These are phyloP conservation scores for Scaptomyza montana DNA, from an alignment of 1,140 invertebrate genomes.

Conservation along the genomic window DNA sequence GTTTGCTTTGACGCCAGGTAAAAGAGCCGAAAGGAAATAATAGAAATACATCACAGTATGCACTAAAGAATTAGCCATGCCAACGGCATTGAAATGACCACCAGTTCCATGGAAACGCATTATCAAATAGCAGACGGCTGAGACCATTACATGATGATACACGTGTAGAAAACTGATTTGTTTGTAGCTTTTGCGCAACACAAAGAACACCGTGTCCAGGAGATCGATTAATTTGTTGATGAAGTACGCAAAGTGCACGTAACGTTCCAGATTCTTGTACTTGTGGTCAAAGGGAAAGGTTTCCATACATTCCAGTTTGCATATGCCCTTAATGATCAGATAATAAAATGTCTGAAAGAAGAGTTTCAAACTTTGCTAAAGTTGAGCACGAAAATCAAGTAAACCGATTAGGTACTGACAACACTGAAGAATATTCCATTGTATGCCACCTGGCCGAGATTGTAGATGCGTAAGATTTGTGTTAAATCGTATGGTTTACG, in stretches of 20 bases:
- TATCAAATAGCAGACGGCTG: slow-evolving; percentile 10
- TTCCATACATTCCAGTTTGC: slow-evolving; percentile 56
- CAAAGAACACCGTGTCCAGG: slow-evolving; percentile 92
- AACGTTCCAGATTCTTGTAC: slow-evolving; percentile 47
- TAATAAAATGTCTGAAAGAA: slow-evolving; percentile 55
- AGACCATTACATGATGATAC: slow-evolving; percentile 90
- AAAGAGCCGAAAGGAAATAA: slow-evolving; percentile 88
- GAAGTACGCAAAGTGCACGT: slow-evolving; percentile 52
- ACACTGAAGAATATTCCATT: slow-evolving; percentile 46
- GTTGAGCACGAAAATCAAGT: background rate
- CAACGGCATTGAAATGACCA: slow-evolving; percentile 89
- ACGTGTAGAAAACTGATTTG: slow-evolving; percentile 94
- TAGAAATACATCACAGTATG: slow-evolving; percentile 92
- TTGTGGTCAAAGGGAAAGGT: slow-evolving; percentile 51
- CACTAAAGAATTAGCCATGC: slow-evolving; percentile 90
- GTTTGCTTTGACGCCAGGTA: slow-evolving; percentile 87
- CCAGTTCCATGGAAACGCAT: slow-evolving; percentile 84
- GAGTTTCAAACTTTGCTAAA: background rate
- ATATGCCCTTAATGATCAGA: slow-evolving; percentile 43
- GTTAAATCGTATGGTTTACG: slow-evolving; percentile 58
- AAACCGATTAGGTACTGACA: slow-evolving; percentile 36
- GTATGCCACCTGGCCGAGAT: slow-evolving; percentile 53
- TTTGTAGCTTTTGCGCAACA: slow-evolving; percentile 92
- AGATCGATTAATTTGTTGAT: slow-evolving; percentile 85
- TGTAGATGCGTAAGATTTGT: slow-evolving; percentile 44